Conservation (phyloP, 1,140 invertebrate genomes). For the Drosophila varians region DNA sequence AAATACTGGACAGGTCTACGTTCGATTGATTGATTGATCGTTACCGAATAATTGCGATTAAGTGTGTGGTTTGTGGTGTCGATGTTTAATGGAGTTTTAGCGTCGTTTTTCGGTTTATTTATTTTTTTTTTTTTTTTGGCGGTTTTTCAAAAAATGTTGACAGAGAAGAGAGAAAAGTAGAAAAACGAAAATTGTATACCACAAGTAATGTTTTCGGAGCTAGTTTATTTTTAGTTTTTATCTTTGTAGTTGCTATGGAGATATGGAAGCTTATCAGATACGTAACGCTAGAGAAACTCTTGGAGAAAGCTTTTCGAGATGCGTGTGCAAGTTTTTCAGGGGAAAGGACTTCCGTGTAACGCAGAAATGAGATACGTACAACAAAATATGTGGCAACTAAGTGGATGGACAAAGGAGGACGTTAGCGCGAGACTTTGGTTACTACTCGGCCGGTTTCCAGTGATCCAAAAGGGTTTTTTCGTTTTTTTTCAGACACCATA, state of each 20-base stretch:
- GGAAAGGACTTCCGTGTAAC: constrained; percentile 8
- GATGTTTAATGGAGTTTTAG: constrained; percentile 36
- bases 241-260: constrained; percentile 51
- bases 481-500: constrained; percentile 21
- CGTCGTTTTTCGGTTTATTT: background rate
- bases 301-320: constrained; percentile 40
- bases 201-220: constrained; percentile 58
- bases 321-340: constrained; percentile 22
- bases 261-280: constrained; percentile 62
- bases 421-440: constrained; percentile 14
- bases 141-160: constrained; percentile 31
- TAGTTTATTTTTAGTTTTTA: constrained; percentile 60
- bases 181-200: constrained; percentile 75
- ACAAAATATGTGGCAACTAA: constrained; percentile 33
- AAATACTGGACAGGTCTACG: constrained; percentile 83
- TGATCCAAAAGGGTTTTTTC: constrained; percentile 1
- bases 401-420: constrained; percentile 14
- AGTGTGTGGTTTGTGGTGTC: constrained; percentile 19
- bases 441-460: background rate
- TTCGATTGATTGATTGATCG: constrained; percentile 35
- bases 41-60: constrained; percentile 16
- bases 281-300: constrained; percentile 40
- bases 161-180: constrained; percentile 73
- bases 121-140: constrained; percentile 6
- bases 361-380: constrained; percentile 20